These are phyloP conservation scores for Cryptocephalus primarius DNA, from an alignment of 2,888 invertebrate species.

Conservation along the genomic window DNA sequence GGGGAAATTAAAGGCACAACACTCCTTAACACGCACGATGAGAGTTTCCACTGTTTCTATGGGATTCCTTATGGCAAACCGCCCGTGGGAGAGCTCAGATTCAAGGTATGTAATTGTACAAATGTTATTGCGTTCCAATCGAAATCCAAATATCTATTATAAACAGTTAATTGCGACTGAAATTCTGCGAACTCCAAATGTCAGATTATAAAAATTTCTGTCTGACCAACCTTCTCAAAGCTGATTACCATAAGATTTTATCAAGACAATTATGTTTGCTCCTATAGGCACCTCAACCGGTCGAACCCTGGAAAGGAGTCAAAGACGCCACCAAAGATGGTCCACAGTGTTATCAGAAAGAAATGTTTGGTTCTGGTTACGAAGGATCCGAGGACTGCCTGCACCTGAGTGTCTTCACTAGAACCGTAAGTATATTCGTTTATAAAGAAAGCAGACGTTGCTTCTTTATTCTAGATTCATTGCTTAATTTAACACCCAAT, in stretches of 20 bases:
- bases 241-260: no score
- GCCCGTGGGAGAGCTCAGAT: neutral
- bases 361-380: neutral
- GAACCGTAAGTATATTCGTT: conserved; percentile 2
- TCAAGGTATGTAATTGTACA: neutral
- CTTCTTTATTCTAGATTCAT: neutral
- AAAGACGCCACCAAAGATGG: conserved; percentile 17
- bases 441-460: neutral
- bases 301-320: conserved; percentile 18
- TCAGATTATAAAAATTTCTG: no score
- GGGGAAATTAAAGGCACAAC: neutral
- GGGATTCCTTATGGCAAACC: neutral
- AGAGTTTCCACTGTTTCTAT: neutral
- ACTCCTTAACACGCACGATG: neutral
- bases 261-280: no score
- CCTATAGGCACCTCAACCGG: conserved; percentile 17
- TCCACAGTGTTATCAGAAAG: conserved; percentile 5
- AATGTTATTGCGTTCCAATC: neutral
- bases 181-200: no score
- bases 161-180: no score
- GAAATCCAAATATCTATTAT: no score
- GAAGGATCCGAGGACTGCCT: conserved; percentile 8
- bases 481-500: neutral
- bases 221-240: no score
- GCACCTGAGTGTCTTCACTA: conserved; percentile 5